Base-by-base conservation (phyloP, 1,140 invertebrate genomes). In the Metaphire vulgaris region DNA sequence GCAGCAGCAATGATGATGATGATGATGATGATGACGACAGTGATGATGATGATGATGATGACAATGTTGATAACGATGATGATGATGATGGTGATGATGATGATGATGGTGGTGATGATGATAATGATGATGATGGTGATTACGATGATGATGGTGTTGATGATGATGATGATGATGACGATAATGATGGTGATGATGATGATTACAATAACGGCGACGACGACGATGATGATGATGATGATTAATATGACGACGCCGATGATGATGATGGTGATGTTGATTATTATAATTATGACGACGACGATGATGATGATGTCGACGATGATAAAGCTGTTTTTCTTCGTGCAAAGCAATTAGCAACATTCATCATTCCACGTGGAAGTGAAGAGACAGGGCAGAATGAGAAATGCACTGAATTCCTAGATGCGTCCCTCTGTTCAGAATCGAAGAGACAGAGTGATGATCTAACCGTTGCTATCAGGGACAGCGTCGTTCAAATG, bases 51-150 rank as follows among this genome's bases (percentile, higher is more conserved):
- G 41, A 21, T 56, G 41, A 56, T 21, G 67, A 26, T 31, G 67
- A 28, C 28, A 26, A 69, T 69, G 67, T 26, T 31, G n/a, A 69
- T 69, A 26, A 69, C 67, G 67, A 69, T 69, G 67, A 26, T 69
- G 67, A 69, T 69, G 69, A 32, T 71, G 67, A 26, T 69, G 67
- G 28, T 26, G 30, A 69, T 69, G 67, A 26, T 31, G 67, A 69
- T 69, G 67, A 69, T 69, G 67, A 69, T 69, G 67, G 28, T 31
- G 67, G 28, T 69, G 26, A 69, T 69, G 67, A 69, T 69, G 67
- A 69, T 69, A 26, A 69, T 69, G 67, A 69, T 31, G 67, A 69
- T 69, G 67, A 69, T 69, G 67, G 28, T 69, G 67, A 69, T 69
- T 6, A 69, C 28, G 67, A 69, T 26, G 69, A 31, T 71, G 69